A percentile compares a stretch with the other conserved stretches of the same genome.
Evolutionary conservation across 2,797 vertebrate genomes (phyloP).

Genomic region (Vultur gryphus): DNA sequence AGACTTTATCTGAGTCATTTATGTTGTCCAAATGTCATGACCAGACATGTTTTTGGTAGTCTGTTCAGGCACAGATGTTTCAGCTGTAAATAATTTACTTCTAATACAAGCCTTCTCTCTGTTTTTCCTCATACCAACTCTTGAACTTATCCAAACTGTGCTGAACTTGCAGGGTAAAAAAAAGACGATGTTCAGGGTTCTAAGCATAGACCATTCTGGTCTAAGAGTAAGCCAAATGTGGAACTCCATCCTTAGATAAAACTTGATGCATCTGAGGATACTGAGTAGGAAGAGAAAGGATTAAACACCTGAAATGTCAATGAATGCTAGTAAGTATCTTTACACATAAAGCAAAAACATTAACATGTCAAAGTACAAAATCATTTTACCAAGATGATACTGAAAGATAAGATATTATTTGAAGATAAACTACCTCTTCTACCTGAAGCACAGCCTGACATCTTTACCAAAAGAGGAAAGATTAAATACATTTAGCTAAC

Average conservation of each 20-base stretch:
- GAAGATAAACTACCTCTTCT: not conserved
- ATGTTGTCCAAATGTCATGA: not conserved
- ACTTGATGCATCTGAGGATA: not conserved
- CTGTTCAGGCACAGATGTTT: not conserved
- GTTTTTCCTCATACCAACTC: not conserved
- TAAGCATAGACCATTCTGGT: not conserved
- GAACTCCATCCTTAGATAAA: not conserved
- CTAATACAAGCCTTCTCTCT: not conserved
- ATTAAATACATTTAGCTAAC: not conserved
- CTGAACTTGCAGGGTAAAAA: not conserved
- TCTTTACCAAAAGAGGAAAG: not conserved
- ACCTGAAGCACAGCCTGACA: not conserved
- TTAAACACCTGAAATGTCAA: not conserved
- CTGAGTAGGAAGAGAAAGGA: not conserved
- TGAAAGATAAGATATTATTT: not conserved
- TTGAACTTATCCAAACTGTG: not conserved
- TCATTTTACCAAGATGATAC: not conserved
- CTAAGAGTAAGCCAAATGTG: not conserved
- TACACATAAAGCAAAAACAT: not conserved
- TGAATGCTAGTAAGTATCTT: not conserved
- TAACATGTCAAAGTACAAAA: not conserved
- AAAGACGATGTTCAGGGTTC: not conserved
- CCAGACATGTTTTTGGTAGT: not conserved
- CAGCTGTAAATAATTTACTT: not conserved
- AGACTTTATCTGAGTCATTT: not conserved